Conservation (phyloP, 2,797 vertebrate species). For the Lithobates pipiens region DNA sequence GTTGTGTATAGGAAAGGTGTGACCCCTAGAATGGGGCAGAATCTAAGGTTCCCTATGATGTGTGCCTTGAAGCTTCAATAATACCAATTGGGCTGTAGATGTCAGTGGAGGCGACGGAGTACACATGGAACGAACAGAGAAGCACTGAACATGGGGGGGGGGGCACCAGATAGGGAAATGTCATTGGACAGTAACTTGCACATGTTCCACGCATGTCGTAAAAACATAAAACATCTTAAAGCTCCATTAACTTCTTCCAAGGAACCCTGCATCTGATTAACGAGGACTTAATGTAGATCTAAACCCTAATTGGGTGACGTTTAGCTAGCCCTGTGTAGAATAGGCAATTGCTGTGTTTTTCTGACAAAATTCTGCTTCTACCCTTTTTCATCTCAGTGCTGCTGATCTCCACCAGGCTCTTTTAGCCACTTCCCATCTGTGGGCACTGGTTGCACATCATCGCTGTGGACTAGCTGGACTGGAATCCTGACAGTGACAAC, state of each 20-base stretch:
- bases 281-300: background rate
- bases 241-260: slow-evolving; percentile 14
- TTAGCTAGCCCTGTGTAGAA: background rate
- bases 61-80: background rate
- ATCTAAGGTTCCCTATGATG: background rate
- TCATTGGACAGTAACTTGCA: background rate
- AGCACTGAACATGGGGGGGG: background rate
- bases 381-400: too few species aligned
- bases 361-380: too few species aligned
- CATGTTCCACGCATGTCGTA: background rate
- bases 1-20: background rate
- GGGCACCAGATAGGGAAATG: background rate
- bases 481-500: too few species aligned
- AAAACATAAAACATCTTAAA: slow-evolving; percentile 26
- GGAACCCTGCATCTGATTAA: slow-evolving; percentile 13
- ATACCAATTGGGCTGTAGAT: background rate
- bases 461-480: too few species aligned
- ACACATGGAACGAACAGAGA: background rate
- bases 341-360: too few species aligned
- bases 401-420: too few species aligned
- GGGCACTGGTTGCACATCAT: too few species aligned
- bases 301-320: background rate
- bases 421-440: too few species aligned
- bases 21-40: background rate
- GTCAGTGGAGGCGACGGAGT: background rate